Evolutionary conservation across 2,888 invertebrate genomes (phyloP).

Genomic region (Serrognathus titanus): DNA sequence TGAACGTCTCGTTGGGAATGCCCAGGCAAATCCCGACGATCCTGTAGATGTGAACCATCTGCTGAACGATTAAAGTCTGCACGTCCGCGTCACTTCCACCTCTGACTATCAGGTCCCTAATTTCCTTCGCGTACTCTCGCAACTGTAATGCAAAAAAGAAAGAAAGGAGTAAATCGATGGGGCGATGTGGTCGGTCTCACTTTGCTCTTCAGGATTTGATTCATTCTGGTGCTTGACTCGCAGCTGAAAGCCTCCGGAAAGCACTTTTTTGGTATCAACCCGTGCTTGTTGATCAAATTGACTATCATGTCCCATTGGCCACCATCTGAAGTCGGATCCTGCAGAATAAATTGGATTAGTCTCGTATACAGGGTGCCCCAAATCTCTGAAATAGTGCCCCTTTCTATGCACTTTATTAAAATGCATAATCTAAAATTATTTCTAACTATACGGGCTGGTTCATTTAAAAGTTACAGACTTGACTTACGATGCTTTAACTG

Average conservation of each 20-base stretch:
- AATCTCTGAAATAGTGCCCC: no score
- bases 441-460: no score
- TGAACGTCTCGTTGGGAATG: constrained; percentile 74
- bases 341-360: no score
- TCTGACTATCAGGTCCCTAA: constrained; percentile 62
- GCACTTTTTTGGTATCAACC: constrained; percentile 83
- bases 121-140: constrained; percentile 73
- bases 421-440: no score
- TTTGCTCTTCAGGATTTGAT: constrained; percentile 77
- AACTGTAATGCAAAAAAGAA: constrained; percentile 54
- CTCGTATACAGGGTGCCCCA: no score
- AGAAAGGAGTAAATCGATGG: neutral
- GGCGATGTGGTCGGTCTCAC: constrained; percentile 45
- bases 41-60: constrained; percentile 74
- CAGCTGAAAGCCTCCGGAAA: constrained; percentile 82
- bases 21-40: constrained; percentile 83
- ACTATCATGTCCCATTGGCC: constrained; percentile 94
- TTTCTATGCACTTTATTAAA: no score
- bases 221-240: constrained; percentile 71
- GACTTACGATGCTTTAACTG: no score
- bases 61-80: constrained; percentile 59
- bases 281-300: constrained; percentile 82
- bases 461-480: no score
- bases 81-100: constrained; percentile 63
- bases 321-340: constrained; percentile 81